Percentiles rank a stretch among this genome's conserved stretches.
Conservation (phyloP, 1,140 invertebrate genomes). For the Octopus bimaculoides region DNA sequence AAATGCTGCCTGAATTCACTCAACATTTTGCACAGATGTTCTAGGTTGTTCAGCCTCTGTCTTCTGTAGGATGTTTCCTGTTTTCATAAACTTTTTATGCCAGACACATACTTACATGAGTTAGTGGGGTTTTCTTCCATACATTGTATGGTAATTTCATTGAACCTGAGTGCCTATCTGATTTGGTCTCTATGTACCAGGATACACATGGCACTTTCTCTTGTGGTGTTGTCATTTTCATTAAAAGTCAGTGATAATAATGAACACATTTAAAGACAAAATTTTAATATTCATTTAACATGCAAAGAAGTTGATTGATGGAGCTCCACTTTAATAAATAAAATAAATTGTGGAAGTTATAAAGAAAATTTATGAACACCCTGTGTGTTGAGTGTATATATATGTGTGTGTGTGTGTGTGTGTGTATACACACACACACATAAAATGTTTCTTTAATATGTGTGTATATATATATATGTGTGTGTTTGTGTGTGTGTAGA, state of each 20-base stretch:
- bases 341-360: not conserved
- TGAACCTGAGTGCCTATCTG: not conserved
- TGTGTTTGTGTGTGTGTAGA: no score
- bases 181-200: conserved; percentile 4
- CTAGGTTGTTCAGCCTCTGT: not conserved
- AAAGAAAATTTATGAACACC: not conserved
- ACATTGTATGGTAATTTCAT: not conserved
- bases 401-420: no score
- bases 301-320: conserved; percentile 2
- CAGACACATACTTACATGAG: conserved; percentile 1
- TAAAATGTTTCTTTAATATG: no score
- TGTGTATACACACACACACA: no score
- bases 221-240: conserved; percentile 2
- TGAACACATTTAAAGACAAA: not conserved
- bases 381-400: not conserved
- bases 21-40: conserved; percentile 1
- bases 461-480: no score
- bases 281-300: not conserved
- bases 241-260: not conserved
- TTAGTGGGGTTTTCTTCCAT: conserved; percentile 3
- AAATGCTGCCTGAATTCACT: not conserved
- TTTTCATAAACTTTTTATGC: conserved; percentile 2
- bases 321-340: not conserved
- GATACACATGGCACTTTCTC: conserved; percentile 4
- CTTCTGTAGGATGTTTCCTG: conserved; percentile 1